A percentile compares a stretch with the other conserved stretches of the same genome.
These are phyloP conservation scores for Nothocercus nigrocapillus DNA, from an alignment of 2,113 vertebrate species.

Conservation along the genomic window DNA sequence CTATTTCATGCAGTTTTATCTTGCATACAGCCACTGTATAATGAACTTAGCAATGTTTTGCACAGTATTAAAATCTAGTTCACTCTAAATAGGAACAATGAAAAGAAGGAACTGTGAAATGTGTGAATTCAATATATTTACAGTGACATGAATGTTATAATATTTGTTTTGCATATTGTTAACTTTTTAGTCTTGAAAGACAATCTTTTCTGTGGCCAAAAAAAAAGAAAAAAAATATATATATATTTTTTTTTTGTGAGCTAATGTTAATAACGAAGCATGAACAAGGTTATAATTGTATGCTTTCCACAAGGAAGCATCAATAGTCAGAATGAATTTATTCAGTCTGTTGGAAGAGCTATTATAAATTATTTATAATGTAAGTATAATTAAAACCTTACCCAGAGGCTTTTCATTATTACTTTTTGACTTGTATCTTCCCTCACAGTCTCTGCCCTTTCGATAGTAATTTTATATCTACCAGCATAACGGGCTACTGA, in stretches of 20 bases:
- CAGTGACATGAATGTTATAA: fast-evolving
- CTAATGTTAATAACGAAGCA: conserved; percentile 2
- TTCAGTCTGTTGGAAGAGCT: conserved; percentile 13
- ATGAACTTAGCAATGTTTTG: background rate
- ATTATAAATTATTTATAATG: conserved; percentile 26
- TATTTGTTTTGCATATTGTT: background rate
- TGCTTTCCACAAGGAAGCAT: background rate
- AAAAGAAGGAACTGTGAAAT: background rate
- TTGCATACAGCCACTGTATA: background rate
- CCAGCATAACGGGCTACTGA: background rate
- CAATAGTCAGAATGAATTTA: background rate
- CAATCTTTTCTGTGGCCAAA: background rate
- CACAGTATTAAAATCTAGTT: background rate
- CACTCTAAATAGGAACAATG: background rate
- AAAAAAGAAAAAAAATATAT: background rate
- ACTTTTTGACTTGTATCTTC: conserved; percentile 1
- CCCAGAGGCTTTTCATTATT: background rate
- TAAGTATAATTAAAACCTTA: conserved; percentile 48
- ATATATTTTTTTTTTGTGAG: background rate
- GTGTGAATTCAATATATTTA: background rate
- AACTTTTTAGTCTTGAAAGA: background rate
- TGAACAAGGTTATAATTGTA: background rate
- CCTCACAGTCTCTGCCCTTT: background rate
- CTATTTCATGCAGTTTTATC: background rate
- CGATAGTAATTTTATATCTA: background rate